phyloP scores from a whole-genome alignment of 2,797 vertebrate genomes.

The Chaenodraco wilsoni region DNA sequence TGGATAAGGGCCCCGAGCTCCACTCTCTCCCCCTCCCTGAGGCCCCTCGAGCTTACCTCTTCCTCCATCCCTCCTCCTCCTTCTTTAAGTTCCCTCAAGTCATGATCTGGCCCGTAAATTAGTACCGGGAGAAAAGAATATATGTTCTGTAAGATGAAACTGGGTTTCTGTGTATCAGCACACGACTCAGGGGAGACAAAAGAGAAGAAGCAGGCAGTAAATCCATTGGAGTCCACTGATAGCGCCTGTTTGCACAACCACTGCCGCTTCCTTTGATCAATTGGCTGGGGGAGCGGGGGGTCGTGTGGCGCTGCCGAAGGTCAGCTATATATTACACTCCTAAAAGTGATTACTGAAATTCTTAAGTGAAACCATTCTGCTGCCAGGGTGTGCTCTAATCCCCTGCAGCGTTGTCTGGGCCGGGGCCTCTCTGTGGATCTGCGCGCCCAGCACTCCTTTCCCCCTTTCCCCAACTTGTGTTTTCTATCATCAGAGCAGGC shows the following conservation, averaged over 20 bases:
- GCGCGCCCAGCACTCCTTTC: slow-evolving; percentile 69
- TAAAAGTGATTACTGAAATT: slow-evolving; percentile 92
- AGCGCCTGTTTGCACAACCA: slow-evolving; percentile 87
- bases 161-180: slow-evolving; percentile 82
- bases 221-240: slow-evolving; percentile 87
- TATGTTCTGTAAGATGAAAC: slow-evolving; percentile 84
- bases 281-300: slow-evolving; percentile 84
- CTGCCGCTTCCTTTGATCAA: slow-evolving; percentile 88
- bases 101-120: slow-evolving; percentile 82
- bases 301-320: slow-evolving; percentile 88
- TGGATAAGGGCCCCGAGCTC: slow-evolving; percentile 62
- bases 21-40: slow-evolving; percentile 62
- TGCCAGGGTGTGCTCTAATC: slow-evolving; percentile 88
- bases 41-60: slow-evolving; percentile 51
- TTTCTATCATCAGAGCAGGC: slow-evolving; percentile 84
- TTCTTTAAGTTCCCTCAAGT: slow-evolving; percentile 72
- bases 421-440: slow-evolving; percentile 83
- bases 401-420: slow-evolving; percentile 86
- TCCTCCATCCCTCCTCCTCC: slow-evolving; percentile 37
- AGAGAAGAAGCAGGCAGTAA: slow-evolving; percentile 89
- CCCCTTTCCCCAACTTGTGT: slow-evolving; percentile 81
- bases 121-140: slow-evolving; percentile 78
- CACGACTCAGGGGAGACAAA: slow-evolving; percentile 85
- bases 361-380: slow-evolving; percentile 90
- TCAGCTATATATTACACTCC: slow-evolving; percentile 91